Evolutionary conservation across 2,888 invertebrate species (phyloP).

Genomic region (Agrochola lota): DNA sequence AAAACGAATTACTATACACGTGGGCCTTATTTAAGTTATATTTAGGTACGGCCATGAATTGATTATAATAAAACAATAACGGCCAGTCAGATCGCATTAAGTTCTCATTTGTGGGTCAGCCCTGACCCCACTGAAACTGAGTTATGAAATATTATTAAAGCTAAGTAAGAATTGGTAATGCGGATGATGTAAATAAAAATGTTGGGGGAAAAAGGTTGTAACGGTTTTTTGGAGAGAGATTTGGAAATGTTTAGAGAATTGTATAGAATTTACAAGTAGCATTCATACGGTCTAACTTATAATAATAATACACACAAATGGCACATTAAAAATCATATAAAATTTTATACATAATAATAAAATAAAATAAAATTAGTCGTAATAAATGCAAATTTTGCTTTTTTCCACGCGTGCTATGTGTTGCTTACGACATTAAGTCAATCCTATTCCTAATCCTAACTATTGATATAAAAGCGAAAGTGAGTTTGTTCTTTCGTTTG

Average conservation of each 20-base stretch:
- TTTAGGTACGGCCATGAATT: conserved; percentile 54
- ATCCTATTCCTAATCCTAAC: no score
- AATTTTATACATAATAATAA: no score
- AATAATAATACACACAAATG: no score
- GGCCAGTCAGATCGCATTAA: conserved; percentile 45
- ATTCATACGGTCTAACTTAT: neutral
- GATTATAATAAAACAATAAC: conserved; percentile 61
- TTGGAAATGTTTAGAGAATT: neutral
- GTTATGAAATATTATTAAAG: conserved; percentile 53
- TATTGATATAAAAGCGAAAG: no score
- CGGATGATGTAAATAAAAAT: conserved; percentile 31
- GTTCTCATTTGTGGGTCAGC: conserved; percentile 53
- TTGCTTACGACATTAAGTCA: no score
- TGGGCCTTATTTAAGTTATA: conserved; percentile 41
- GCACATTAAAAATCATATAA: no score
- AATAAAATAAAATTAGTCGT: no score
- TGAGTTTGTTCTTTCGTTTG: no score
- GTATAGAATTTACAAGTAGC: neutral
- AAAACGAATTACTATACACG: conserved; percentile 14
- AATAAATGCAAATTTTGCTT: no score
- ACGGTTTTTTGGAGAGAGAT: neutral
- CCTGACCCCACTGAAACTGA: conserved; percentile 51
- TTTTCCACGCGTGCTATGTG: no score
- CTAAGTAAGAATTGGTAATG: conserved; percentile 45
- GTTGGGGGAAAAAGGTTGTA: neutral